Base-by-base conservation (phyloP, 2,797 vertebrate genomes). In the Eupleurogrammus muticus region DNA sequence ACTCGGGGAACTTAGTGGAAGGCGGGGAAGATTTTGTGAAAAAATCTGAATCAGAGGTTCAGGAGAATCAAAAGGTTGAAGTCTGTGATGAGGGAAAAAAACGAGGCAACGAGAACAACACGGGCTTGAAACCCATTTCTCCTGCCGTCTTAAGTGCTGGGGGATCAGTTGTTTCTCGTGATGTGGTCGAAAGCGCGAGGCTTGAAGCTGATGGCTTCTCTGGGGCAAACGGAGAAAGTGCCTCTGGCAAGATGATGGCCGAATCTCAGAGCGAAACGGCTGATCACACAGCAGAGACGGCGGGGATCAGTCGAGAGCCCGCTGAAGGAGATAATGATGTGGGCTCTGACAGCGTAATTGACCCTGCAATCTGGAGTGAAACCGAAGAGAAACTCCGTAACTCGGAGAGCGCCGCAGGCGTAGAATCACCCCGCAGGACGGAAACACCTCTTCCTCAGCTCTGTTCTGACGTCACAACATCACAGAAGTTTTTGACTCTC, bases 311-410 rank as follows among this genome's bases (percentile, higher is more conserved):
- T 77, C 77, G 75, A 81, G 80, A 76, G 77, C 60, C 75, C 28
- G 65, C 79, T 77, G 87, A 81, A 88, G 86, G 78, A 89, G 87
- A 87, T 87, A 88, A 92, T 83, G 77, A 88, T 65, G 67, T 58
- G 21, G 77, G 68, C 62, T 51, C 66, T 78, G 76, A 82, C 62
- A 24, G 63, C 75, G 87, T 87, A 90, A 92, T 85, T 89, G 85
- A 91, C 81, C 87, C 86, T 67, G 66, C 78, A 84, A 85, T 87
- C 73, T 82, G 72, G 80, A 86, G 73, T 60, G 69, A 91, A 83
- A 72, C 63, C 79, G 67, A 68, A 51, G 73, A 72, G 78, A 84
- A 75, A 64, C 3, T 0, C 64, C 36, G 51, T 55, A 51, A 72
- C 77, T 82, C 77, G 49, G 71, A 21, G 55, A 66, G 76, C 32